Evolutionary conservation across 2,888 invertebrate genomes (phyloP), one percentile per base, ranked within the genome.

Genomic region (Microchrysa polita): DNA sequence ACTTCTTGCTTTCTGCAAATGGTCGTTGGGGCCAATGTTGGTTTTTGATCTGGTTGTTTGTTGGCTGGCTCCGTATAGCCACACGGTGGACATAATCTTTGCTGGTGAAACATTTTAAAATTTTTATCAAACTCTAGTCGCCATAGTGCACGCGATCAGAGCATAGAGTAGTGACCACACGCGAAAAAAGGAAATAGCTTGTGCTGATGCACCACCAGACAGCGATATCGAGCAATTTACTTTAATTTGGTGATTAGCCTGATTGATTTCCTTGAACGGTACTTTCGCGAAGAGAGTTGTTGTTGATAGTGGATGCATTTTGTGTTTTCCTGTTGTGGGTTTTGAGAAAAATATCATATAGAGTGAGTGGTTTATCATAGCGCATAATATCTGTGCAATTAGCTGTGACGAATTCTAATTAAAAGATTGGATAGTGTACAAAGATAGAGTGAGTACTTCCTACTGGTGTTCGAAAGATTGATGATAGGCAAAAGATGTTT

Each of bases 151-250:
- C 40, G 57, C 20, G 40, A 69, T 55, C 14, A 16, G 34, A n/a
- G 34, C 23, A 34, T 44, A 55, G 7, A 40, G 27, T 69, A 12
- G 55, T 55, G 40, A 34, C 69, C 42, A 48, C 42, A 48, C 69
- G 27, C 18, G 55, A 52, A 69, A 69, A 57, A 69, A 55, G 69
- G 69, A 69, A 69, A 57, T 69, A 57, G 57, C 40, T 22, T 40
- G 34, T 9, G 44, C 12, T n/a, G n/a, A n/a, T 12, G 59, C 27
- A 5, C 61, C 12, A 42, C 18, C 14, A 34, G n/a, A n/a, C n/a
- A 61, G 14, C 61, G 40, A 27, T 61, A 61, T 42, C 16, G 2
- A 1, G 5, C 14, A 22, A 48, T 44, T 65, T 22, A 65, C 22
- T 10, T 14, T 48, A 65, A 65, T 48, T 42, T 22, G 65, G 12